Evolutionary conservation across 2,888 invertebrate species (phyloP).

Genomic region (Sturmia bella): DNA sequence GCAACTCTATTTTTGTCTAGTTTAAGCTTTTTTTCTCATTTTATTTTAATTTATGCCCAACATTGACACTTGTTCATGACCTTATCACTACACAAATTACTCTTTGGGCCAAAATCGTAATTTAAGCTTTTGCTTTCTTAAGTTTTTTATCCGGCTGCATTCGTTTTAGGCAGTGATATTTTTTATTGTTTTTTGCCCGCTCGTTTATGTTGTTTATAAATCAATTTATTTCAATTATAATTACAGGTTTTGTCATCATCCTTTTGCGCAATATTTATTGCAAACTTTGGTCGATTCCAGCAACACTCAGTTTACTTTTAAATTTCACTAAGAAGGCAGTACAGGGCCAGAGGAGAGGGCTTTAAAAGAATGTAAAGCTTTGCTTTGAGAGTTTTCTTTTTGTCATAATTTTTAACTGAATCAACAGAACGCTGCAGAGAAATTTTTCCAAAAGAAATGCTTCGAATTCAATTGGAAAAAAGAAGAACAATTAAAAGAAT

Average conservation of each 20-base stretch:
- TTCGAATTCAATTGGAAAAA: no score
- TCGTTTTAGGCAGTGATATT: slow-evolving; percentile 74
- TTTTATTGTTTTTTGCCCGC: slow-evolving; percentile 71
- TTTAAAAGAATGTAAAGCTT: no score
- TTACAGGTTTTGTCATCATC: slow-evolving; percentile 74
- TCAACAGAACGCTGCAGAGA: no score
- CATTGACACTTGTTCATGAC: slow-evolving; percentile 71
- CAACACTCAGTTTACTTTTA: slow-evolving; percentile 17
- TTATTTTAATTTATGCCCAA: slow-evolving; percentile 61
- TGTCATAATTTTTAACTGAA: no score
- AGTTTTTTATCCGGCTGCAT: neutral
- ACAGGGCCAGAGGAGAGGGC: no score
- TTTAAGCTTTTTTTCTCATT: slow-evolving; percentile 46
- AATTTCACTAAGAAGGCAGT: neutral
- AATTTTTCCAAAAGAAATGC: no score
- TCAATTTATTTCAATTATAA: slow-evolving; percentile 82
- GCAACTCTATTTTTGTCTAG: slow-evolving; percentile 55
- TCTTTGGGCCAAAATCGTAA: slow-evolving; percentile 68
- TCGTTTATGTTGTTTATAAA: slow-evolving; percentile 77
- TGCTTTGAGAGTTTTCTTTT: no score
- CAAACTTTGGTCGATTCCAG: slow-evolving; percentile 2
- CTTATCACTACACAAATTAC: slow-evolving; percentile 63
- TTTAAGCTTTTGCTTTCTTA: slow-evolving; percentile 49
- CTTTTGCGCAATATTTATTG: slow-evolving; percentile 1
- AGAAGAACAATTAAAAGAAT: no score